Evolutionary conservation across 2,888 invertebrate species (phyloP).

Genomic region (Formica aserva): DNA sequence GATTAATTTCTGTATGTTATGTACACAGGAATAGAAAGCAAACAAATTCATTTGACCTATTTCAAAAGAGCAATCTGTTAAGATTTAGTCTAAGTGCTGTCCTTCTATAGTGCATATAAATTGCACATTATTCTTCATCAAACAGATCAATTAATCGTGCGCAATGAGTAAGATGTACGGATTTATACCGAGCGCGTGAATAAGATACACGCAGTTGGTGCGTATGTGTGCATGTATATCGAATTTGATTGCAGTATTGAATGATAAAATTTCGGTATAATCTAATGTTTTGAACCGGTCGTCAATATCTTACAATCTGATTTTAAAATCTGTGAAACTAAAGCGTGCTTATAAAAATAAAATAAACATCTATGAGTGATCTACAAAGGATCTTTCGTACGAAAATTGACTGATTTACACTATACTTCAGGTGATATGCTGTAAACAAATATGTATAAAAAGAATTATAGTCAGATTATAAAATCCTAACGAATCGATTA

Average conservation of each 20-base stretch:
- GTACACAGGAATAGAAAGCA: conserved; percentile 77
- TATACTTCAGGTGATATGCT: conserved; percentile 9
- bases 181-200: conserved; percentile 37
- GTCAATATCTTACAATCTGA: conserved; percentile 59
- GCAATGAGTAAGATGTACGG: conserved; percentile 41
- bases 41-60: conserved; percentile 66
- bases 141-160: conserved; percentile 60
- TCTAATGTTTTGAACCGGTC: conserved; percentile 50
- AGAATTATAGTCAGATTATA: conserved; percentile 52
- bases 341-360: conserved; percentile 28
- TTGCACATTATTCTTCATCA: conserved; percentile 52
- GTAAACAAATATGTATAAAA: conserved; percentile 45
- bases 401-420: conserved; percentile 47
- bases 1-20: conserved; percentile 63
- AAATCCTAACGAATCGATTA: conserved; percentile 56
- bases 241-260: conserved; percentile 29
- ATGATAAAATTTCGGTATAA: conserved; percentile 7
- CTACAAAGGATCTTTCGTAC: background rate
- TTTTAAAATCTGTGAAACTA: conserved; percentile 18
- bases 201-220: background rate
- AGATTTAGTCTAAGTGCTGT: background rate
- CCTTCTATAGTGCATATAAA: conserved; percentile 54
- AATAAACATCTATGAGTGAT: conserved; percentile 20
- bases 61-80: conserved; percentile 34
- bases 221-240: background rate